Percentiles rank a stretch among this genome's conserved stretches.
Conservation (phyloP, 1,140 invertebrate genomes). For the Tetranychus cinnabarinus region DNA sequence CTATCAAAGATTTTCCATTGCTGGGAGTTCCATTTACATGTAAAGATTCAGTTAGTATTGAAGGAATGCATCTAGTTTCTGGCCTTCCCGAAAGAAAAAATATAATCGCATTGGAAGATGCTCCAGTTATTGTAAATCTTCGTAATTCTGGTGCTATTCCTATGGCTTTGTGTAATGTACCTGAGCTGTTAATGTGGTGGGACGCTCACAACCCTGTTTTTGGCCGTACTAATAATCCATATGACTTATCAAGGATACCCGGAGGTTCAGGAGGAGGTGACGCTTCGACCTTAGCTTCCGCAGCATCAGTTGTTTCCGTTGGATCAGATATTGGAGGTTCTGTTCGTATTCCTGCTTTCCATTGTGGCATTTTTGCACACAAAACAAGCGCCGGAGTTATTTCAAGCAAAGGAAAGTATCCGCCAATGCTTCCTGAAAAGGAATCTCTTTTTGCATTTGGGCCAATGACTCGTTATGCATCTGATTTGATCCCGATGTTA, state of each 20-base stretch:
- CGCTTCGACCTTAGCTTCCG: slow-evolving; percentile 37
- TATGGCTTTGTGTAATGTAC: slow-evolving; percentile 46
- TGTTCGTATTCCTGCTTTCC: slow-evolving; percentile 54
- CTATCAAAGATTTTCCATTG: background rate
- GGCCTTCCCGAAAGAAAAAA: slow-evolving; percentile 18
- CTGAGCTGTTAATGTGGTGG: slow-evolving; percentile 59
- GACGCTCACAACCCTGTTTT: slow-evolving; percentile 67
- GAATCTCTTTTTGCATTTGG: slow-evolving; percentile 48
- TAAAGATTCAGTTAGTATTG: slow-evolving; percentile 12
- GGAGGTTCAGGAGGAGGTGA: slow-evolving; percentile 30
- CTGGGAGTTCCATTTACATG: slow-evolving; percentile 11
- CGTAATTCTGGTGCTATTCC: slow-evolving; percentile 58
- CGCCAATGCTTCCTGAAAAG: slow-evolving; percentile 35
- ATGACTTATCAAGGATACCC: slow-evolving; percentile 55
- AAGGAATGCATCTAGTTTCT: slow-evolving; percentile 3
- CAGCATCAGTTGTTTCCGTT: slow-evolving; percentile 51
- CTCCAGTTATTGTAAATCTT: slow-evolving; percentile 34
- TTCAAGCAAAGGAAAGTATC: slow-evolving; percentile 18
- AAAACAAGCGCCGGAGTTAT: slow-evolving; percentile 31
- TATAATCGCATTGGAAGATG: slow-evolving; percentile 35
- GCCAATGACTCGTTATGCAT: slow-evolving; percentile 66
- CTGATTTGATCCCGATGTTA: slow-evolving; percentile 53
- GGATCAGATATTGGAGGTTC: slow-evolving; percentile 66
- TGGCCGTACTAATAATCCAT: slow-evolving; percentile 64
- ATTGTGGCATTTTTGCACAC: slow-evolving; percentile 62